Evolutionary conservation across 2,888 invertebrate species (phyloP), one percentile per base, ranked within the genome.

Genomic region (Operophtera brumata): DNA sequence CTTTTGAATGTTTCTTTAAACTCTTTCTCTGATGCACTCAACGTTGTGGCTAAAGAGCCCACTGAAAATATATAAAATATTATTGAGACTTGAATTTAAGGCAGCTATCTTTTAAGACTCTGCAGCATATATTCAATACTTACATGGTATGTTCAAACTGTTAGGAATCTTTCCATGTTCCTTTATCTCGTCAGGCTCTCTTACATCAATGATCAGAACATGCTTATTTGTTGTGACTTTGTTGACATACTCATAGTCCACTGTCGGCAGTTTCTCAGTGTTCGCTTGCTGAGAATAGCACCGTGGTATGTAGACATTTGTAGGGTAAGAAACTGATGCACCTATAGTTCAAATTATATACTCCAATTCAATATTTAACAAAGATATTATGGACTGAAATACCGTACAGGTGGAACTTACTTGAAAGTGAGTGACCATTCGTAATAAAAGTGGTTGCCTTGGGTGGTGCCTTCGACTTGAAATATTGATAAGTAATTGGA

Each of bases 61-160:
- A 93, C 93, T 93, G 67, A 28, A 87, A 84, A 60, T 46, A 44
- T 10, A 10, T 6, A 20, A 20, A 26, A 20, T 20, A 20, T 20
- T 20, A 20, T 4, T 20, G 20, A 20, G 20, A 20, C 20, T 20
- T 20, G 20, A 20, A 20, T 20, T 20, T 3, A 4, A 20, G 20
- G 2, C 20, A 2, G 4, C 20, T 20, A n/a, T 20, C 20, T 3
- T 20, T 20, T 4, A 20, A 20, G 20, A 2, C 2, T 20, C 20
- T 20, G 20, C 4, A 2, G 20, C 4, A 20, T 3, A 20, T n/a
- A n/a, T n/a, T n/a, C n/a, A n/a, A 34, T 48, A 84, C 91, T 91
- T 90, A 93, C 95, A 87, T 65, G 95, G 95, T 77, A 96, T 94
- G 71, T 95, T 94, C 47, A 95, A 91, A 70, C 94, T 94, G 49